These are phyloP conservation scores for Drosophila mulleri DNA, from an alignment of 2,888 invertebrate genomes.

Conservation along the genomic window DNA sequence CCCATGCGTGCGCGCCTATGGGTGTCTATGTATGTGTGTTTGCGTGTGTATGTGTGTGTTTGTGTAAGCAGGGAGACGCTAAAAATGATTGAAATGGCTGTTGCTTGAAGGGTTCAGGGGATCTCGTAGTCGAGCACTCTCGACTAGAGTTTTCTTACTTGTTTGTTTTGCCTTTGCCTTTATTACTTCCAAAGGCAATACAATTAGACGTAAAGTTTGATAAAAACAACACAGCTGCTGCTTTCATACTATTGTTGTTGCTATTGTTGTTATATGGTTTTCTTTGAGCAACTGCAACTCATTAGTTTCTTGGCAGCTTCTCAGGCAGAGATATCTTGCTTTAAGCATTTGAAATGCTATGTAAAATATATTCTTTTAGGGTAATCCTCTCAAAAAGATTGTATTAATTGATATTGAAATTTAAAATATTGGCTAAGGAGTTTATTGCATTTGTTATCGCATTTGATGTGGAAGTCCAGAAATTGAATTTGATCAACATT, in stretches of 20 bases:
- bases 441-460: not conserved
- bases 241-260: constrained; percentile 1
- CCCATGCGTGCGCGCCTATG: no score
- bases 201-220: constrained; percentile 59
- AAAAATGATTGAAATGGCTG: no score
- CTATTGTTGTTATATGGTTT: constrained; percentile 3
- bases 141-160: no score
- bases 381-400: not conserved
- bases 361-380: not conserved
- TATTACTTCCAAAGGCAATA: constrained; percentile 37
- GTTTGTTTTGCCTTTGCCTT: constrained; percentile 2
- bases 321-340: not conserved
- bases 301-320: constrained; percentile 49
- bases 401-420: constrained; percentile 1
- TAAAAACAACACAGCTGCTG: constrained; percentile 31
- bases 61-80: no score
- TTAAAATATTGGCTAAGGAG: not conserved
- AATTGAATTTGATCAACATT: not conserved
- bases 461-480: not conserved
- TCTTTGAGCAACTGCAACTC: constrained; percentile 44
- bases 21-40: no score
- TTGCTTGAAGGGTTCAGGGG: no score
- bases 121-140: no score
- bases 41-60: no score
- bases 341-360: not conserved